Base-by-base conservation (phyloP, 2,113 vertebrate genomes). In the Sinocyclocheilus rhinocerous region DNA sequence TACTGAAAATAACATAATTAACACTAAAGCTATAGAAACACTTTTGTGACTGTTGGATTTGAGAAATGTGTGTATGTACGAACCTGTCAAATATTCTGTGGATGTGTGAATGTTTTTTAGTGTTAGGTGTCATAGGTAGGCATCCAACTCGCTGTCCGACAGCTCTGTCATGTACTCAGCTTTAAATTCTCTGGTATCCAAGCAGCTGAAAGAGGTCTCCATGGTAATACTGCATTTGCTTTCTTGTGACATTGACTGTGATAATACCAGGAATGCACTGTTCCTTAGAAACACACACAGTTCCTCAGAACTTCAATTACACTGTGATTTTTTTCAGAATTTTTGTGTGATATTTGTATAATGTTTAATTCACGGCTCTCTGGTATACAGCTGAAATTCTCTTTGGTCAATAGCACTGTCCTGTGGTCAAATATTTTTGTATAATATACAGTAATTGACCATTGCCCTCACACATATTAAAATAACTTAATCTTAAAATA, bases 141-240 rank as follows among this genome's bases (percentile, higher is more conserved):
- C 6, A 55, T 26, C 61, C 52, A 45, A 15, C 24, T 26, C 61
- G 5, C 61, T 65, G 61, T 65, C 70, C 67, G n/a, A 39, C 15
- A 50, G 24, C 33, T 70, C 42, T 75, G 50, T 67, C 39, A 72
- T 57, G 67, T 20, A 42, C 36, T 36, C n/a, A 52, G 65, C 26
- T 57, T 59, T 26, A 20, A 57, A 45, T 61, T 73, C n/a, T 63
- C 6, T 75, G 76, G 39, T 73, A 67, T 77, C 57, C 76, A 81
- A 73, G 82, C 76, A 79, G 86, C 76, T 79, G 81, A 84, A 33
- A 69, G 39, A 83, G 39, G 20, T 87, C 73, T 52, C 69, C 77
- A 81, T 83, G 75, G 75, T 78, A 83, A 83, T 45, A 83, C 29
- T 26, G 20, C 22, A 57, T 52, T 67, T 73, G 45, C 52, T 67